Conservation (phyloP, 2,888 invertebrate genomes). For the Lasioglossum zephyrum region DNA sequence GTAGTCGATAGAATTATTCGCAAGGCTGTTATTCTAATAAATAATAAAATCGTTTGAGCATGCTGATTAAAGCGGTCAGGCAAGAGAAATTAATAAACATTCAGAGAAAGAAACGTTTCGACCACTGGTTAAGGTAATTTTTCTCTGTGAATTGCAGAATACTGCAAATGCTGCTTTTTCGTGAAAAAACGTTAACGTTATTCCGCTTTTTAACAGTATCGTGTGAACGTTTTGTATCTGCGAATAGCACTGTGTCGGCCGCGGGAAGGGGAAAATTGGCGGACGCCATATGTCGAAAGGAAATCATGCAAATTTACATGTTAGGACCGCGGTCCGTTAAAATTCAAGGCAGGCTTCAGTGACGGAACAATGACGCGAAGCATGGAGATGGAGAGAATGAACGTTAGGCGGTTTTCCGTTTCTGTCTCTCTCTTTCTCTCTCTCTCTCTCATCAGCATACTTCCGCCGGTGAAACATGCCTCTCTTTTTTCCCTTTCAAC, state of each 20-base stretch:
- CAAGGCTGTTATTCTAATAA: not conserved
- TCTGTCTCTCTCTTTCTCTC: slow-evolving; percentile 32
- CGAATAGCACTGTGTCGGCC: not conserved
- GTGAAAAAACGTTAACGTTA: not conserved
- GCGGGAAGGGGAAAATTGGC: not conserved
- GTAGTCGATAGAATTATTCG: slow-evolving; percentile 17
- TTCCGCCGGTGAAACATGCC: slow-evolving; percentile 39
- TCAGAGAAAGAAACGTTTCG: slow-evolving; percentile 2
- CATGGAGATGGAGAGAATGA: slow-evolving; percentile 41
- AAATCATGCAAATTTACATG: slow-evolving; percentile 39
- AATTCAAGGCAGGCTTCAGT: slow-evolving; percentile 54
- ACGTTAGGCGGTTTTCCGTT: slow-evolving; percentile 36
- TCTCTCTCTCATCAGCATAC: slow-evolving; percentile 35
- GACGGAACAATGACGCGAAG: slow-evolving; percentile 61
- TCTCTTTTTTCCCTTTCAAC: slow-evolving; percentile 14
- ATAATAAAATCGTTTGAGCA: not conserved
- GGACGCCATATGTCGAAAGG: slow-evolving; percentile 4
- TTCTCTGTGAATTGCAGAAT: not conserved
- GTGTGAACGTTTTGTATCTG: not conserved
- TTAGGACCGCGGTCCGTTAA: slow-evolving; percentile 47
- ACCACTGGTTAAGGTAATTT: not conserved
- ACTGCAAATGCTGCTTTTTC: not conserved
- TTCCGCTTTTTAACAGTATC: not conserved
- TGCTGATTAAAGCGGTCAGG: not conserved
- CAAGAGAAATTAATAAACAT: not conserved